Evolutionary conservation across 2,888 invertebrate species (phyloP), one percentile per base, ranked within the genome.

Genomic region (Athetis lepigone): DNA sequence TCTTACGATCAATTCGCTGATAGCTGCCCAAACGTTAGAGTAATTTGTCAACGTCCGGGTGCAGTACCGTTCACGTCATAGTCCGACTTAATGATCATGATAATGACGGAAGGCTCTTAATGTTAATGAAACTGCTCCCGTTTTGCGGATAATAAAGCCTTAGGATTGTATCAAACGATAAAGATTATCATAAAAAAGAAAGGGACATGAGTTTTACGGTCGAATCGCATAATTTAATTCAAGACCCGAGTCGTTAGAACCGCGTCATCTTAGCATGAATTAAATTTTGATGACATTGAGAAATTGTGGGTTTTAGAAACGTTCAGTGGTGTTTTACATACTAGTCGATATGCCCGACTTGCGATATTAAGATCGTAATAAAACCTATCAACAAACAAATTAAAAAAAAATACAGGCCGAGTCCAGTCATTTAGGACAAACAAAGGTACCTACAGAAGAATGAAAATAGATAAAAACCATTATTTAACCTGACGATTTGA

Each of bases 51-150:
- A 52, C 37, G 77, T 74, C 70, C 62, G 29, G 33, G 2, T 64
- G 64, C 75, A 75, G 60, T 77, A 75, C 55, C 60, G 45, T 56
- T 66, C 18, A 61, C 60, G 66, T 74, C 74, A 76, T 70, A 51
- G 39, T n/a, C 36, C 25, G 27, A 49, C 43, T 66, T 66, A 73
- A 76, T 70, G 77, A 64, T 57, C 57, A 42, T n/a, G 29, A 49
- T 77, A 77, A 75, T 77, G 75, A 78, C 46, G 61, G 49, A 75
- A 77, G 42, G 63, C 77, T 78, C 55, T 78, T 59, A 52, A 78
- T 65, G 51, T 21, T 78, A 75, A 77, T 77, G 64, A 75, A 70
- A 61, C 23, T 63, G 51, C 8, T 47, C 36, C 21, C 29, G n/a
- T 71, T 64, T n/a, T 33, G 21, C 8, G 21, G 29, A 40, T 50